Base-by-base conservation (phyloP, 2,113 vertebrate species). In the Ciconia stormi region DNA sequence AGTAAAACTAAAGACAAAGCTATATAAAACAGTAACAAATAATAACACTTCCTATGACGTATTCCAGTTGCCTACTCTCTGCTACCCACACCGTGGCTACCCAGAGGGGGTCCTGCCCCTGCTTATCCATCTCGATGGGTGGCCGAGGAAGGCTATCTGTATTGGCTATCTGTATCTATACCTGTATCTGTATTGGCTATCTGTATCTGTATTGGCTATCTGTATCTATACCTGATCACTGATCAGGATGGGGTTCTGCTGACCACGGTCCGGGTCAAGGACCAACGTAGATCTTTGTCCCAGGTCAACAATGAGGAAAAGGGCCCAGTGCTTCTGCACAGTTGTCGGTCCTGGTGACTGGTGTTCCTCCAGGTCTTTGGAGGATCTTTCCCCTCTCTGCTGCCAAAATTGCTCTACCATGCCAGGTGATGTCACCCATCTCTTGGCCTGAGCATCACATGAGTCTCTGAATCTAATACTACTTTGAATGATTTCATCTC, bases 61-160 rank as follows among this genome's bases (percentile, higher is more conserved):
- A 1, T 25, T 67, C 13, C 22, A 16, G 16, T 46, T 91, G 17
- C 27, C 44, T 47, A 0, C 16, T 26, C 18, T 59, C 30, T 76
- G 71, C 62, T 89, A 62, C 40, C 32, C 22, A 4, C 0, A 0
- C n/a, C 0, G 6, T 50, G 34, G 36, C 47, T 61, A 0, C 46
- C n/a, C 34, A 22, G 53, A 36, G 11, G 22, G 23, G 19, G 3
- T 81, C 50, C n/a, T 66, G 21, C 30, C 13, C 22, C 20, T 86
- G 52, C 36, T 77, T 34, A 23, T 56, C 30, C 27, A 12, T 86
- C 16, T n/a, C 0, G 0, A 0, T 22, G 44, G 18, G 34, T 56
- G 66, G 8, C 69, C 50, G 55, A n/a, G 23, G 32, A n/a, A 65
- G 10, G 4, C 44, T 53, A 0, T 27, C 25, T 27, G 18, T 44